A percentile compares a stretch with the other conserved stretches of the same genome.
Conservation (phyloP, 2,888 invertebrate species). For the Mantis religiosa region DNA sequence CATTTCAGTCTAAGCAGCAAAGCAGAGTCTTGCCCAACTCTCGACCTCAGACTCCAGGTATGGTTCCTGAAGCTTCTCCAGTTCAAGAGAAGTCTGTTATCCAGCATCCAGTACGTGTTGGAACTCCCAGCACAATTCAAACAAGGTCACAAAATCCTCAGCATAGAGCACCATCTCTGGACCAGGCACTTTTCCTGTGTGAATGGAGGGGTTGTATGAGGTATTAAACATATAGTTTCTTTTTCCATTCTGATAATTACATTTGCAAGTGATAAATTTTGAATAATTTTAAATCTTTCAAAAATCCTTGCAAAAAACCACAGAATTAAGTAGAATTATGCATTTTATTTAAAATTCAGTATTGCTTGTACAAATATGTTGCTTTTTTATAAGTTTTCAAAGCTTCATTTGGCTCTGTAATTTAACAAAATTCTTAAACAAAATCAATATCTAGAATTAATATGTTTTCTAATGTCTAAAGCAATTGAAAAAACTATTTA, state of each 20-base stretch:
- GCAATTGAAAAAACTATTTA: no score
- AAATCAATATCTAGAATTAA: no score
- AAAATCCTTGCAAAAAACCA: neutral
- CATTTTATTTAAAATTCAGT: no score
- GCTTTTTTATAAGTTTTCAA: no score
- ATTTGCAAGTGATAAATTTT: slow-evolving; percentile 46
- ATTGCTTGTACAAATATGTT: no score
- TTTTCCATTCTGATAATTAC: no score
- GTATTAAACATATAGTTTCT: slow-evolving; percentile 37
- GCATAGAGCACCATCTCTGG: slow-evolving; percentile 12
- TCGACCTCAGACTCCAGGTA: neutral
- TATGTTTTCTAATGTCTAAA: no score
- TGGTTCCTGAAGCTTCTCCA: neutral
- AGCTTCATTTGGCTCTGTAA: no score
- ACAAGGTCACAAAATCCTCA: slow-evolving; percentile 15
- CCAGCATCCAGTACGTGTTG: neutral
- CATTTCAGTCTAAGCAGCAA: neutral
- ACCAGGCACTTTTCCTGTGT: slow-evolving; percentile 54
- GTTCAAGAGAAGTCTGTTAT: neutral
- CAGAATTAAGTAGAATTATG: no score
- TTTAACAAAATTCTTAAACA: no score
- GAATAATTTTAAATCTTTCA: slow-evolving; percentile 8
- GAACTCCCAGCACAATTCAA: neutral
- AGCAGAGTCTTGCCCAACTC: neutral
- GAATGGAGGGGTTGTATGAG: slow-evolving; percentile 89